phyloP scores from a whole-genome alignment of 1,140 invertebrate species.

The Drosophila ironensis region DNA sequence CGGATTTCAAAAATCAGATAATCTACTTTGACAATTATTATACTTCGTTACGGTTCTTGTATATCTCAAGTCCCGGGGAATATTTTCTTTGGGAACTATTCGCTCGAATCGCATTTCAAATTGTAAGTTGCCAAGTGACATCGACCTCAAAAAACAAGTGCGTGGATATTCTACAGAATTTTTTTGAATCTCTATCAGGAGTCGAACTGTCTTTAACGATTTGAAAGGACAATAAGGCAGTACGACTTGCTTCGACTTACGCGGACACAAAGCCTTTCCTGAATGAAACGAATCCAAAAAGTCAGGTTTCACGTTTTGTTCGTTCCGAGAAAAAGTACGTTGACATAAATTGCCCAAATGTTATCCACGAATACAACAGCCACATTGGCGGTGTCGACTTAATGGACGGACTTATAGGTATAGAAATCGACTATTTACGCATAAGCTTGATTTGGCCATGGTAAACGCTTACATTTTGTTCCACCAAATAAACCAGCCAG shows the following conservation, averaged over 20 bases:
- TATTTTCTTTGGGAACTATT: conserved; percentile 19
- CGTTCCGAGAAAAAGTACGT: conserved; percentile 14
- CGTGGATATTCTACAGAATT: conserved; percentile 18
- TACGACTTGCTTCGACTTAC: conserved; percentile 18
- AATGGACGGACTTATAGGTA: neutral
- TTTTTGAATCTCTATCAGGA: conserved; percentile 6
- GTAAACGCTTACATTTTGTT: too few species aligned
- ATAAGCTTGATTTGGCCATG: too few species aligned
- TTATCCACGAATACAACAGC: conserved; percentile 12
- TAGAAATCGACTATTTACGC: too few species aligned
- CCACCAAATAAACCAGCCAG: too few species aligned
- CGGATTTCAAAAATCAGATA: too few species aligned
- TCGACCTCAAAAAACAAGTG: conserved; percentile 15
- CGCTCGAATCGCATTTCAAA: conserved; percentile 13
- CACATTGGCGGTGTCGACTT: conserved; percentile 9
- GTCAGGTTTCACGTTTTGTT: conserved; percentile 19
- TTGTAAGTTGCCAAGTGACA: conserved; percentile 15
- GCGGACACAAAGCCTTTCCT: conserved; percentile 9
- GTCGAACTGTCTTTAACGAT: conserved; percentile 11
- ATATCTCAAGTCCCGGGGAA: neutral
- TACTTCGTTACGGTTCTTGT: neutral
- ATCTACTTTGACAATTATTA: conserved; percentile 16
- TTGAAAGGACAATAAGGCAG: conserved; percentile 24
- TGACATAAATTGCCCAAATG: conserved; percentile 16
- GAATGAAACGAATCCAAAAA: conserved; percentile 14